Percentiles rank a stretch among this genome's conserved stretches.
phyloP scores from a whole-genome alignment of 2,888 invertebrate genomes.

The Liodrosophila aerea region DNA sequence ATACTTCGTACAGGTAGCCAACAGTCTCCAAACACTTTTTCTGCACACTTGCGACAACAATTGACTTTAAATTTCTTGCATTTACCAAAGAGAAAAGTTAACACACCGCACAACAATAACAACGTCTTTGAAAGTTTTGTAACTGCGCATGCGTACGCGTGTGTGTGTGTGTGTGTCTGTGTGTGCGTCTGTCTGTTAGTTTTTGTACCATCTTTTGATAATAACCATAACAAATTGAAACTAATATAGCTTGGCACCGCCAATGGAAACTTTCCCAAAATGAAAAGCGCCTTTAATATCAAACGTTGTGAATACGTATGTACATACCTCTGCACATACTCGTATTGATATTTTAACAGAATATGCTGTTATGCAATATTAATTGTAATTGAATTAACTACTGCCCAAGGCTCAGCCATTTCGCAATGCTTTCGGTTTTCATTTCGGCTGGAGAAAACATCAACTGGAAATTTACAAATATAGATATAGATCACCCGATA shows the following conservation, averaged over 20 bases:
- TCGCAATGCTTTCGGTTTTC: conserved; percentile 71
- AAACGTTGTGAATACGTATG: neutral
- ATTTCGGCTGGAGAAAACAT: conserved; percentile 42
- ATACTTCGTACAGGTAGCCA: conserved; percentile 21
- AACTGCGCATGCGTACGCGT: conserved; percentile 30
- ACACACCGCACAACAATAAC: conserved; percentile 26
- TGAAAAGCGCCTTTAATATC: conserved; percentile 57
- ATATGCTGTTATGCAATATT: conserved; percentile 58
- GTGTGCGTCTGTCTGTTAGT: conserved; percentile 20
- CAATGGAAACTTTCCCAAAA: conserved; percentile 66
- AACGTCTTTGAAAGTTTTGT: conserved; percentile 66
- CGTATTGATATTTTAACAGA: conserved; percentile 19
- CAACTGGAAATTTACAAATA: neutral
- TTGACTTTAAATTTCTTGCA: conserved; percentile 69
- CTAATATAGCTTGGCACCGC: conserved; percentile 52
- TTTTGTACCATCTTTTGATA: conserved; percentile 63
- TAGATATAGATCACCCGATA: neutral
- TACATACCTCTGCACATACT: conserved; percentile 16
- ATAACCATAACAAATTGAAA: conserved; percentile 69
- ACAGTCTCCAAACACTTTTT: conserved; percentile 50
- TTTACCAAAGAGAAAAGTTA: conserved; percentile 62
- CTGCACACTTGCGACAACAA: conserved; percentile 64
- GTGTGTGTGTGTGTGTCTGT: conserved; percentile 6
- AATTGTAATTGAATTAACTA: conserved; percentile 63
- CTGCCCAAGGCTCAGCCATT: conserved; percentile 47